Evolutionary conservation across 2,888 invertebrate species (phyloP).

Genomic region (Erebia epiphron): DNA sequence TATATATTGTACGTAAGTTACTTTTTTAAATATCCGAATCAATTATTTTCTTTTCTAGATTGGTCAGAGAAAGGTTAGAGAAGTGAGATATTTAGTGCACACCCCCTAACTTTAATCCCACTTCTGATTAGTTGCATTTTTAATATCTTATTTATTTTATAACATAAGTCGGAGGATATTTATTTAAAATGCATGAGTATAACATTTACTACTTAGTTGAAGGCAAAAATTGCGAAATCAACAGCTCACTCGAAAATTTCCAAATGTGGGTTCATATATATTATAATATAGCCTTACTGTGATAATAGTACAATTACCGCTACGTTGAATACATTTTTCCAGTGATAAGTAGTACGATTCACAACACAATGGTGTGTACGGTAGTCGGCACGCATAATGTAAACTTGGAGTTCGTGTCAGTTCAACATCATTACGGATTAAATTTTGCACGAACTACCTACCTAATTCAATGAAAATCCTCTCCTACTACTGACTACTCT

Average conservation of each 20-base stretch:
- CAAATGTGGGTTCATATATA: background rate
- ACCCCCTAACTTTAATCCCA: background rate
- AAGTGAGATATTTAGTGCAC: too few relatives aligned
- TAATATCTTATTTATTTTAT: too few relatives aligned
- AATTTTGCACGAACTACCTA: constrained; percentile 61
- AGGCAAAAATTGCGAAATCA: background rate
- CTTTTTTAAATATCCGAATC: too few relatives aligned
- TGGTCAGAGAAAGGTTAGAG: too few relatives aligned
- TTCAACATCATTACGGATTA: constrained; percentile 55
- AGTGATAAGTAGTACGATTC: constrained; percentile 44
- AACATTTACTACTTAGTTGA: background rate
- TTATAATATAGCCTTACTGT: background rate
- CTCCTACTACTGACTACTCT: background rate
- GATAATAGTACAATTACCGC: constrained; percentile 17
- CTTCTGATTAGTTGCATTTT: background rate
- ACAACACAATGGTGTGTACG: constrained; percentile 52
- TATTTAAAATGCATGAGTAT: background rate
- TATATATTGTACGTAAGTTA: too few relatives aligned
- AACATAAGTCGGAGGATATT: background rate
- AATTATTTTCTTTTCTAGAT: too few relatives aligned
- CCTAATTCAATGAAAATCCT: constrained; percentile 36
- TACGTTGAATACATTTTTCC: constrained; percentile 34
- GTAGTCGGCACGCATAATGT: constrained; percentile 47
- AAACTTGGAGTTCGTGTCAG: constrained; percentile 56
- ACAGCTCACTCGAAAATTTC: background rate